A percentile compares a stretch with the other conserved stretches of the same genome.
Evolutionary conservation across 1,140 invertebrate species (phyloP).

Genomic region (Reticulitermes speratus): DNA sequence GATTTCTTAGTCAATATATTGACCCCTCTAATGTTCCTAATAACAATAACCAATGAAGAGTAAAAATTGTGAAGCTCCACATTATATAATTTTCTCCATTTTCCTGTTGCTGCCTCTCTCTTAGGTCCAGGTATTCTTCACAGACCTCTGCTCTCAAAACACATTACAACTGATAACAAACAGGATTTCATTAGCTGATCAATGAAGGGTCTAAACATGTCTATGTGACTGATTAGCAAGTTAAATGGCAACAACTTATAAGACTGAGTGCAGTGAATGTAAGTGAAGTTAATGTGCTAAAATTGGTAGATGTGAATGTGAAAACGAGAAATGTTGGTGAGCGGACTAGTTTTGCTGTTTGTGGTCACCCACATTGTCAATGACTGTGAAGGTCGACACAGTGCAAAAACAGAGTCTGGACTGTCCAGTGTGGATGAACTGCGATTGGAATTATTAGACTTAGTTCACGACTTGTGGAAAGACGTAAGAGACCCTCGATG

Average conservation of each 20-base stretch:
- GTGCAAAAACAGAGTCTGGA: not conserved
- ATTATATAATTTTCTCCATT: no score
- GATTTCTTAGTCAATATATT: no score
- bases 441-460: constrained; percentile 51
- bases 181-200: not conserved
- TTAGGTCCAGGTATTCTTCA: no score
- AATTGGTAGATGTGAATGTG: not conserved
- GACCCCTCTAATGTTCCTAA: no score
- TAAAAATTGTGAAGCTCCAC: no score
- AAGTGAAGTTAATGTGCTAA: not conserved
- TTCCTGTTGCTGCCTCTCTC: no score
- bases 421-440: constrained; percentile 47
- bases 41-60: no score
- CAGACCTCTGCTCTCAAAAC: not conserved
- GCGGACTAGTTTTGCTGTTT: not conserved
- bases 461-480: constrained; percentile 49
- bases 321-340: not conserved
- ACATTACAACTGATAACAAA: not conserved
- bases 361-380: not conserved
- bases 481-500: constrained; percentile 49
- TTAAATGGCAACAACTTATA: not conserved
- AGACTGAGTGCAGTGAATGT: not conserved
- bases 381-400: not conserved
- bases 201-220: not conserved
- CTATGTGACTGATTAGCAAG: not conserved